Conservation (phyloP, 2,888 invertebrate genomes). For the Phragmatobia fuliginosa region DNA sequence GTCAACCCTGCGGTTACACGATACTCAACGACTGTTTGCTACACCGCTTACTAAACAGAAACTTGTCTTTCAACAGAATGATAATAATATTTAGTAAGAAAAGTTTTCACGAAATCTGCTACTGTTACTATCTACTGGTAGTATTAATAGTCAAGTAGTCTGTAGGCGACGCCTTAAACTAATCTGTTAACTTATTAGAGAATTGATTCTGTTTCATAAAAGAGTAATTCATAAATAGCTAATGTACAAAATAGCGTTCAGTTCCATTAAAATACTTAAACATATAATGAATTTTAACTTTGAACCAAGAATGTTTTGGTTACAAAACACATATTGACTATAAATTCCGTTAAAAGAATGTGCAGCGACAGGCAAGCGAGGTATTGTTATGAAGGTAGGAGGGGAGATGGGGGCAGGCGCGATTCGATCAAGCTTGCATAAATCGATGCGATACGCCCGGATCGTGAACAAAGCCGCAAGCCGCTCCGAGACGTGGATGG, state of each 20-base stretch:
- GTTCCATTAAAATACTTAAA: neutral
- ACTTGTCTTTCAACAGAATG: neutral
- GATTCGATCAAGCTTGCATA: slow-evolving; percentile 84
- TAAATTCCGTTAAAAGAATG: slow-evolving; percentile 49
- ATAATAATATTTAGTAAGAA: neutral
- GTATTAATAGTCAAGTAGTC: neutral
- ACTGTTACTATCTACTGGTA: neutral
- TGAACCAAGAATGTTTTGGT: slow-evolving; percentile 1
- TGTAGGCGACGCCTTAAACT: neutral
- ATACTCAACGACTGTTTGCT: slow-evolving; percentile 57
- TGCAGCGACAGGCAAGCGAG: slow-evolving; percentile 64
- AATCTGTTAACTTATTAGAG: neutral
- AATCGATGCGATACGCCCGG: slow-evolving; percentile 83
- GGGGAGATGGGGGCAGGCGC: slow-evolving; percentile 59
- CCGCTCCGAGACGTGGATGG: slow-evolving; percentile 61
- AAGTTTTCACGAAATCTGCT: neutral
- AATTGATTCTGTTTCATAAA: neutral
- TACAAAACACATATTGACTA: slow-evolving; percentile 43
- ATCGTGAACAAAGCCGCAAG: slow-evolving; percentile 82
- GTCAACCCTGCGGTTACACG: slow-evolving; percentile 60
- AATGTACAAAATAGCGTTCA: neutral
- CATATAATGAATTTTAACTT: neutral
- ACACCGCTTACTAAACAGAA: slow-evolving; percentile 37
- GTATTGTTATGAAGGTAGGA: slow-evolving; percentile 68
- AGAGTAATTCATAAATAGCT: neutral